Conservation (phyloP, 2,113 vertebrate genomes). For the Sturnira hondurensis region DNA sequence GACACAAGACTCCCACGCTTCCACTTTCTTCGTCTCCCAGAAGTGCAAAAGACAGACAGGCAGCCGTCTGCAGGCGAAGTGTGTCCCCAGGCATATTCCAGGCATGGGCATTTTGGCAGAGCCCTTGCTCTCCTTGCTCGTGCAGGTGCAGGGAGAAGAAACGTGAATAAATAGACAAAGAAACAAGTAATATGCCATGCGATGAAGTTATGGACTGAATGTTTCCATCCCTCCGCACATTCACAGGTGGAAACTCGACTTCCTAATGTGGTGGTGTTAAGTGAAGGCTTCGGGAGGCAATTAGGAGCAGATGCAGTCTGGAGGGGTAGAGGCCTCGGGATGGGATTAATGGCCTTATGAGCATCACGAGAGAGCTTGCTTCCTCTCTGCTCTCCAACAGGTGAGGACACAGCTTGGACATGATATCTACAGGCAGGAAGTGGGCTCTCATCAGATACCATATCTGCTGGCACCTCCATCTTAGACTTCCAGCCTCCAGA, state of each 20-base stretch:
- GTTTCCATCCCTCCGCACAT: background rate
- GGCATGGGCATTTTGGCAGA: background rate
- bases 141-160: background rate
- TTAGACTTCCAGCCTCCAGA: background rate
- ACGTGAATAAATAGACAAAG: background rate
- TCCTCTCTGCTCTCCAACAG: background rate
- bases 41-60: rapidly evolving
- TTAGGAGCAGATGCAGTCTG: background rate
- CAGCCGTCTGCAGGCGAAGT: background rate
- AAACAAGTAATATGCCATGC: too few relatives aligned
- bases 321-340: background rate
- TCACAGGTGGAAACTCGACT: background rate
- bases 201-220: background rate
- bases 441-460: too few relatives aligned
- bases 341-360: background rate
- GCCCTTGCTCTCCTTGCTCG: background rate
- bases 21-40: background rate
- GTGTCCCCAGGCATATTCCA: too few relatives aligned
- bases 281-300: background rate
- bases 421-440: background rate
- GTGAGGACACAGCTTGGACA: background rate
- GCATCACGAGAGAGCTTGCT: background rate
- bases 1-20: background rate
- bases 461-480: background rate
- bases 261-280: background rate